Percentiles rank a stretch among this genome's conserved stretches.
Evolutionary conservation across 2,113 vertebrate species (phyloP).

Genomic region (Pelecanoides urinatrix): DNA sequence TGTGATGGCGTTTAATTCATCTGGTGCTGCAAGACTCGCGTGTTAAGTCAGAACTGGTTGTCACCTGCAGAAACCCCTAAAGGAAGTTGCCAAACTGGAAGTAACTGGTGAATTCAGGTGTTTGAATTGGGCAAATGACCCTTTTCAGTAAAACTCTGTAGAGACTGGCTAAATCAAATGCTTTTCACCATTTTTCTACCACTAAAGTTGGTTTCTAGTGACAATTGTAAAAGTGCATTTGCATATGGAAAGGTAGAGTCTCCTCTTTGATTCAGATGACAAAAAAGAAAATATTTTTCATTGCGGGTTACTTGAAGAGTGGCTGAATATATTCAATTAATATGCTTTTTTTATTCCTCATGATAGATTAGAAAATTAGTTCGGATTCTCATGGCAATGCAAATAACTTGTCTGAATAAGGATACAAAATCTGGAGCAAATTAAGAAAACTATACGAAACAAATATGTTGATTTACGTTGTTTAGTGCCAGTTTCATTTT

Average conservation of each 20-base stretch:
- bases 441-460: background rate
- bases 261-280: background rate
- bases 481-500: background rate
- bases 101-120: background rate
- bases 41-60: background rate
- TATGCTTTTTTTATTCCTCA: background rate
- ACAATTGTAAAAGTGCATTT: background rate
- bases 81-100: background rate
- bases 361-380: background rate
- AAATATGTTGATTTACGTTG: background rate
- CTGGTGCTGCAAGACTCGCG: background rate
- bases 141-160: background rate
- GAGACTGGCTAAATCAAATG: background rate
- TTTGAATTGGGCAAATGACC: background rate
- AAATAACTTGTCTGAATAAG: background rate
- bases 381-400: background rate
- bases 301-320: background rate
- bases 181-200: background rate
- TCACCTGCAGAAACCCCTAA: background rate
- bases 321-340: constrained; percentile 6
- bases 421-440: background rate
- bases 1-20: background rate
- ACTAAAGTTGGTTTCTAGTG: background rate
- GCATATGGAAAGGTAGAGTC: background rate
- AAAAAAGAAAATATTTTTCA: background rate